Percentiles rank a stretch among this genome's conserved stretches.
Evolutionary conservation across 2,113 vertebrate species (phyloP).

Genomic region (Chionis minor): DNA sequence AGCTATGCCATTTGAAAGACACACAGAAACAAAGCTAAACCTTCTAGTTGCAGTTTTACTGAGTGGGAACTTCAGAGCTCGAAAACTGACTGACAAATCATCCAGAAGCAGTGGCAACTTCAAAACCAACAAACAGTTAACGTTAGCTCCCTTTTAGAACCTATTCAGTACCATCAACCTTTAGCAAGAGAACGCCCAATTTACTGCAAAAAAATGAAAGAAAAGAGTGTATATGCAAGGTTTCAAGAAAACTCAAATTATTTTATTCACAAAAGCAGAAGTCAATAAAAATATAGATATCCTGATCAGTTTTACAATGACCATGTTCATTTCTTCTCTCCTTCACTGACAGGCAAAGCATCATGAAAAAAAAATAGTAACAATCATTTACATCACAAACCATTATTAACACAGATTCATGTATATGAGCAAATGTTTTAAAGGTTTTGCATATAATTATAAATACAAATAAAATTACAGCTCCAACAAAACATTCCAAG

Average conservation of each 20-base stretch:
- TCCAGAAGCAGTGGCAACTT: neutral
- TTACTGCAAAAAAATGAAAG: neutral
- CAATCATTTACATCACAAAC: constrained; percentile 55
- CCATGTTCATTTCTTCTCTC: neutral
- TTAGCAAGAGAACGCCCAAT: neutral
- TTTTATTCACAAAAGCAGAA: constrained; percentile 68
- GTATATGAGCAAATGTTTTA: constrained; percentile 26
- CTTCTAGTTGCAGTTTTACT: neutral
- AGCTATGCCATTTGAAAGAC: neutral
- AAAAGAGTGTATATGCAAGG: neutral
- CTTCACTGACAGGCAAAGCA: constrained; percentile 52
- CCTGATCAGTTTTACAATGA: constrained; percentile 55
- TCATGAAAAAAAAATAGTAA: neutral
- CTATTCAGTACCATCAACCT: neutral
- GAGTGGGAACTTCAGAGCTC: neutral
- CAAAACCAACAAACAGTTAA: neutral
- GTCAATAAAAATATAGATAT: constrained; percentile 69
- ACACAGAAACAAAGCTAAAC: neutral
- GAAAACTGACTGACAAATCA: neutral
- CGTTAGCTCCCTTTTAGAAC: neutral
- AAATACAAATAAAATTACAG: constrained; percentile 16
- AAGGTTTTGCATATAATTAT: constrained; percentile 30
- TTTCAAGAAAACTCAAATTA: constrained; percentile 55
- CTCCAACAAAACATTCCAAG: neutral
- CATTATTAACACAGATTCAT: constrained; percentile 10